Conservation (phyloP, 2,113 vertebrate species). For the Ptilonorhynchus violaceus region DNA sequence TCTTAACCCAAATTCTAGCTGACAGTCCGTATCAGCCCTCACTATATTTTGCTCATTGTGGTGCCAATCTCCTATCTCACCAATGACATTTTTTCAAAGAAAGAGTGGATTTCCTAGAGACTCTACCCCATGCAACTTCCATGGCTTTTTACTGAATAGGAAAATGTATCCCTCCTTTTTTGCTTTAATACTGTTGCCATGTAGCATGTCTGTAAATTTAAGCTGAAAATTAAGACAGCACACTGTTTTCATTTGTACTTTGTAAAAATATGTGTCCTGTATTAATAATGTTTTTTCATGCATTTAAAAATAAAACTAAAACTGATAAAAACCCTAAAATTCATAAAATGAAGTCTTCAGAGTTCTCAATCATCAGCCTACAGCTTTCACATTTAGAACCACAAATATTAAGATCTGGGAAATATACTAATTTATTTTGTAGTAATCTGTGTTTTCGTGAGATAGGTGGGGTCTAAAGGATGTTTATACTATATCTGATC, state of each 20-base stretch:
- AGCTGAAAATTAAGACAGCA: slow-evolving; percentile 82
- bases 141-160: slow-evolving; percentile 87
- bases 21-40: slow-evolving; percentile 98
- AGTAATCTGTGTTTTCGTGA: neutral
- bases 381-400: neutral
- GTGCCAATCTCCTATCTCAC: slow-evolving; percentile 99
- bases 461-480: neutral
- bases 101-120: slow-evolving; percentile 99
- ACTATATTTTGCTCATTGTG: slow-evolving; percentile 98
- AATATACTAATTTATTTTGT: neutral
- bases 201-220: slow-evolving; percentile 72
- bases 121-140: slow-evolving; percentile 98
- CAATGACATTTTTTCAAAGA: slow-evolving; percentile 99
- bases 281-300: neutral
- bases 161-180: slow-evolving; percentile 84
- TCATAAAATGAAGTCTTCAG: neutral
- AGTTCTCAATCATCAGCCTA: neutral
- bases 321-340: neutral
- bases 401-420: neutral
- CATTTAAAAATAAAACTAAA: neutral
- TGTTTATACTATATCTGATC: neutral
- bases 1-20: slow-evolving; percentile 98
- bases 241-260: slow-evolving; percentile 46
- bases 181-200: slow-evolving; percentile 81
- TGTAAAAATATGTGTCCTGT: neutral